These are phyloP conservation scores for Drosophila hydei DNA, from an alignment of 1,140 invertebrate species.

Conservation along the genomic window DNA sequence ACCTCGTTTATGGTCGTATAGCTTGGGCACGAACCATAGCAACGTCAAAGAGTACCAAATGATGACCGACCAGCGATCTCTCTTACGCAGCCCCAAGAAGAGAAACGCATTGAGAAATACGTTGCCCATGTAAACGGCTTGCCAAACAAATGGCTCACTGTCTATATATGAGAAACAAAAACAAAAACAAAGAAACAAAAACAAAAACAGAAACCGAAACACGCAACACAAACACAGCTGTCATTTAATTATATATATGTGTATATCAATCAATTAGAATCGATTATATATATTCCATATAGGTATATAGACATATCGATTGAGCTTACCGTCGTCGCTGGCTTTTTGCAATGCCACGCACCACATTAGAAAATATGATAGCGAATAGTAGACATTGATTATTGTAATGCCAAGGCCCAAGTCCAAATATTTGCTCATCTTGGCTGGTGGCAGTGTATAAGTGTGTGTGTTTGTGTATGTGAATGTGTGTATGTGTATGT, in stretches of 20 bases:
- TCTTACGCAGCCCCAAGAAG: constrained; percentile 43
- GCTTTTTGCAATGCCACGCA: constrained; percentile 32
- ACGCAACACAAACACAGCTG: constrained; percentile 19
- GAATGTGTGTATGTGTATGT: not conserved
- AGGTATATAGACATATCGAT: not conserved
- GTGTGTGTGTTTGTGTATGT: not conserved
- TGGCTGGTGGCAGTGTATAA: constrained; percentile 1
- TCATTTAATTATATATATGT: not conserved
- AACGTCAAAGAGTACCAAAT: constrained; percentile 43
- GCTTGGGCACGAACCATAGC: constrained; percentile 33
- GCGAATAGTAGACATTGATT: constrained; percentile 46
- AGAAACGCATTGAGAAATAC: constrained; percentile 37
- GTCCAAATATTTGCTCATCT: constrained; percentile 46
- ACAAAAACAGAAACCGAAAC: not conserved
- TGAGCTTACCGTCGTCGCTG: constrained; percentile 22
- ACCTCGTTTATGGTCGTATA: constrained; percentile 19
- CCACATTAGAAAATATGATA: constrained; percentile 45
- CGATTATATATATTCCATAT: not conserved
- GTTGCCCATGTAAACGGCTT: constrained; percentile 36
- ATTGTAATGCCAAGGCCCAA: constrained; percentile 44
- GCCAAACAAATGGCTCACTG: constrained; percentile 37
- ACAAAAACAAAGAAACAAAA: not conserved
- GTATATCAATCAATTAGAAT: not conserved
- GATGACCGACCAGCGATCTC: constrained; percentile 35
- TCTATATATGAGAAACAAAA: constrained; percentile 6